Conservation (phyloP, 1,140 invertebrate species). For the Polyergus mexicanus region DNA sequence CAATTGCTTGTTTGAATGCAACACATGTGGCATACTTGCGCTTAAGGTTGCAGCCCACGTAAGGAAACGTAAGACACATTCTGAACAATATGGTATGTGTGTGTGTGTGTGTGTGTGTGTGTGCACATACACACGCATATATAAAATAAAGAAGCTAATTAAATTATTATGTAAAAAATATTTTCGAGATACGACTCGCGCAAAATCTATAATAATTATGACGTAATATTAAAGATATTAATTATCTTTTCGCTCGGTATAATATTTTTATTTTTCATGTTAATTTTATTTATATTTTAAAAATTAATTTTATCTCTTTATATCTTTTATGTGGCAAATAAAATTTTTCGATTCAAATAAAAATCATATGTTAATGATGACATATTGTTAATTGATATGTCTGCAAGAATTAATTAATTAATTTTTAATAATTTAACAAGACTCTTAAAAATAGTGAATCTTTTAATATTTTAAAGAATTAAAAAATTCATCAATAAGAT, state of each 20-base stretch:
- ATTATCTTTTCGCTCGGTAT: neutral
- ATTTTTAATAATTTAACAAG: neutral
- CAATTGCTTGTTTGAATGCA: constrained; percentile 43
- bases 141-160: neutral
- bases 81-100: too few species aligned
- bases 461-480: neutral
- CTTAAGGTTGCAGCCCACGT: constrained; percentile 12
- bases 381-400: neutral
- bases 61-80: constrained; percentile 23
- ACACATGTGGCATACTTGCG: constrained; percentile 37
- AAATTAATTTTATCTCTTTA: neutral
- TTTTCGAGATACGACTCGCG: neutral
- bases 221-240: neutral
- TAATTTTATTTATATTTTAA: neutral
- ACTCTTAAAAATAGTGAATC: neutral
- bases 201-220: neutral
- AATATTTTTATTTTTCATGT: constrained; percentile 7
- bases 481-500: neutral
- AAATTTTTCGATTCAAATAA: neutral
- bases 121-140: too few species aligned
- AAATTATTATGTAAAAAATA: neutral
- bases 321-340: neutral
- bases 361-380: too few species aligned
- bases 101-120: too few species aligned
- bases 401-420: neutral